phyloP scores from a whole-genome alignment of 2,113 vertebrate species.

The Tupaia chinensis region DNA sequence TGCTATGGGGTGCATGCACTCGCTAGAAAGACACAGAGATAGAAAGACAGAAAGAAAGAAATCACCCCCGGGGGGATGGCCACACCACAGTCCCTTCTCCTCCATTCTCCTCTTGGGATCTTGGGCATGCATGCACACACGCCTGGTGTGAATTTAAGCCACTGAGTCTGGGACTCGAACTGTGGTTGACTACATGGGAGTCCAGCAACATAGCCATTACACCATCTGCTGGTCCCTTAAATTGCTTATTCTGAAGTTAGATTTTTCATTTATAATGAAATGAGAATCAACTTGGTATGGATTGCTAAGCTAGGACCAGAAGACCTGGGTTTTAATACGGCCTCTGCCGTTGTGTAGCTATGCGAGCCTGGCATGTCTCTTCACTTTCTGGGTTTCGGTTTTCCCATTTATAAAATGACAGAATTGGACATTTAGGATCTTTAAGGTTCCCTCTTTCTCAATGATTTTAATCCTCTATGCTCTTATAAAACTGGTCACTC shows the following conservation, averaged over 20 bases:
- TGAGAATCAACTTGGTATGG: conserved; percentile 23
- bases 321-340: conserved; percentile 9
- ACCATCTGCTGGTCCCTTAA: not conserved
- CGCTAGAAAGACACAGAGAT: too few species aligned
- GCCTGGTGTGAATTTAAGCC: too few species aligned
- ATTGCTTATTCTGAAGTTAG: not conserved
- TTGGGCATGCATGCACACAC: too few species aligned
- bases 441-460: conserved; percentile 24
- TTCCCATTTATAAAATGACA: conserved; percentile 60
- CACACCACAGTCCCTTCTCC: too few species aligned
- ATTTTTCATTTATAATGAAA: conserved; percentile 62
- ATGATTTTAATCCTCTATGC: conserved; percentile 21
- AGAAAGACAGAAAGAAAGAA: too few species aligned
- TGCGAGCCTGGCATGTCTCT: not conserved
- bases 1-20: too few species aligned
- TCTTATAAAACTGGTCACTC: conserved; percentile 46
- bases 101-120: too few species aligned
- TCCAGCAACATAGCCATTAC: too few species aligned
- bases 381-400: conserved; percentile 47
- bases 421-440: conserved; percentile 29
- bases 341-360: conserved; percentile 21
- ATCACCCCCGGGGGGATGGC: too few species aligned
- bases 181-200: too few species aligned
- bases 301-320: conserved; percentile 60
- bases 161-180: too few species aligned